Evolutionary conservation across 2,113 vertebrate species (phyloP), one percentile per base, ranked within the genome.

Genomic region (Salvelinus alpinus): DNA sequence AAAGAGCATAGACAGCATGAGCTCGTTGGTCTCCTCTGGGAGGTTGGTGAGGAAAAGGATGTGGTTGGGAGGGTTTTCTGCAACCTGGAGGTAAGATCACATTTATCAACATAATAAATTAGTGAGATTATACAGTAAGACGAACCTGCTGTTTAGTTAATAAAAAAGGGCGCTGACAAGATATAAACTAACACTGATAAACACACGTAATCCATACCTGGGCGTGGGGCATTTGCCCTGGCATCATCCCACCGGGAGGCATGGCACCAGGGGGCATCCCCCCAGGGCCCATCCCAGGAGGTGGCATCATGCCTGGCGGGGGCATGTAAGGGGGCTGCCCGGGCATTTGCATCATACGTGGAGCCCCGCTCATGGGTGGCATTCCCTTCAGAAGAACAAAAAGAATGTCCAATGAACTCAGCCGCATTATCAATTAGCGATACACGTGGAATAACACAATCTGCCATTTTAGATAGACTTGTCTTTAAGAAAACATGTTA

Each of bases 1-100:
- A 90, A 98, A 98, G 29, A 98, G 94, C 96, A 98, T 97, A 44
- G 96, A 98, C 11, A 98, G 88, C 96, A 98, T 98, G 77, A 98
- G 93, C 67, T 98, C 96, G 16, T 96, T 98, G 1, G 96, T 98
- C 91, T 98, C 96, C 75, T 98, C 96, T 0, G 96, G 96, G 67
- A 98, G 91, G 87, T 97, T 97, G 87, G 96, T 97, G 85, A 97
- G 94, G 92, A 97, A 98, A 71, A 98, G 90, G 86, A 98, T 98
- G 86, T 97, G 96, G 85, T 97, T 98, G 16, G 96, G 96, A 1
- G 96, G 96, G 74, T 98, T 97, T 90, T 98, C 96, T 0, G 96
- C 94, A 38, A 97, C 90, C 96, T 98, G 84, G 18, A 67, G 3
- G 34, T 44, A 27, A 29, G 13, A 22, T 5, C 1, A 29, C 2